phyloP scores from a whole-genome alignment of 2,888 invertebrate species.

The Andricus quercusramuli region DNA sequence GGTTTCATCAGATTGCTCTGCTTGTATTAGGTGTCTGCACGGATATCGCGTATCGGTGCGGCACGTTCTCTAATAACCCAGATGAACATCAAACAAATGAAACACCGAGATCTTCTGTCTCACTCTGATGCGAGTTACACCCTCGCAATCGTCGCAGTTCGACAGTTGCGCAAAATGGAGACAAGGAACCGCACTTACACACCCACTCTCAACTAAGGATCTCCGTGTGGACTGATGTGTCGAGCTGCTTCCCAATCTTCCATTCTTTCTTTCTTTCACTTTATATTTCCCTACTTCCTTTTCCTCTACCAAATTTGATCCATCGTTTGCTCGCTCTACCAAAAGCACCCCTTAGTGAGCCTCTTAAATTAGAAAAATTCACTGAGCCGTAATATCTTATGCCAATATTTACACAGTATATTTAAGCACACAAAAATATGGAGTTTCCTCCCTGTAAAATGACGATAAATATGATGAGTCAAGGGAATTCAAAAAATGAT shows the following conservation, averaged over 20 bases:
- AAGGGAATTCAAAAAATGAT: conserved; percentile 34
- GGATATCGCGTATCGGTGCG: conserved; percentile 68
- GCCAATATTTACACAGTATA: conserved; percentile 52
- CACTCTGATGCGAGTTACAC: conserved; percentile 41
- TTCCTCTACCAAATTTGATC: background rate
- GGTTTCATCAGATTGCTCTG: conserved; percentile 76
- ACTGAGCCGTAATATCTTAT: conserved; percentile 58
- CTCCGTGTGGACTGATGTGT: conserved; percentile 42
- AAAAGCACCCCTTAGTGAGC: background rate
- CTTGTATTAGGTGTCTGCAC: conserved; percentile 74
- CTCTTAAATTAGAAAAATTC: conserved; percentile 52
- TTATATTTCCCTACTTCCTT: background rate
- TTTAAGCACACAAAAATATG: conserved; percentile 51
- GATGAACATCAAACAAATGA: conserved; percentile 73
- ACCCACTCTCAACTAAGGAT: conserved; percentile 39
- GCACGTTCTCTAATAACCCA: conserved; percentile 73
- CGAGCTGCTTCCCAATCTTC: conserved; percentile 26
- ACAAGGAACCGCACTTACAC: conserved; percentile 59
- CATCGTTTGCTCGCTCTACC: background rate
- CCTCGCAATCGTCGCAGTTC: conserved; percentile 51
- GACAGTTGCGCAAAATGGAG: conserved; percentile 62
- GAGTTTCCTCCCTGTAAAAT: background rate
- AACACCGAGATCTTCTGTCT: conserved; percentile 55
- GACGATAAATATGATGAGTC: conserved; percentile 38
- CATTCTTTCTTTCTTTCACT: conserved; percentile 36